Evolutionary conservation across 2,888 invertebrate genomes (phyloP).

Genomic region (Epinotia nisella): DNA sequence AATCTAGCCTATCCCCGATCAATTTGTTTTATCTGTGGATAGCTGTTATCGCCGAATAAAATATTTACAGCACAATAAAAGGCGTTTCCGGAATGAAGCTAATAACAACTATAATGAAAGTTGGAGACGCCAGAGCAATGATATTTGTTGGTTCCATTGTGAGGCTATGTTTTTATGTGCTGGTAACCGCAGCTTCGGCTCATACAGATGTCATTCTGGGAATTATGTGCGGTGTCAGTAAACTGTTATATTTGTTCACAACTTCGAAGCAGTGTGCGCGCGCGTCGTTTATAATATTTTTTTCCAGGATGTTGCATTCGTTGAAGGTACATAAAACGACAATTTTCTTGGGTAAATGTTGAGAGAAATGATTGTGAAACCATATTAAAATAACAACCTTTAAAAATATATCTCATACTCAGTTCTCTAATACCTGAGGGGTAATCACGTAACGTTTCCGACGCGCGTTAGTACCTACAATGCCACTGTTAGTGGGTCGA

Average conservation of each 20-base stretch:
- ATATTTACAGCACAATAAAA: slow-evolving; percentile 83
- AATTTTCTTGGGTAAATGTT: no score
- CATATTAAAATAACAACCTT: no score
- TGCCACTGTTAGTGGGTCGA: no score
- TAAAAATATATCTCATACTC: no score
- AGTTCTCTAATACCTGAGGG: no score
- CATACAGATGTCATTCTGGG: slow-evolving; percentile 29
- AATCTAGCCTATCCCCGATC: slow-evolving; percentile 70
- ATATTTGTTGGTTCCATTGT: slow-evolving; percentile 43
- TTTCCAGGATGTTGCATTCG: background rate
- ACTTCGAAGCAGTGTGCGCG: background rate
- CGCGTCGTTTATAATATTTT: background rate
- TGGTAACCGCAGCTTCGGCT: slow-evolving; percentile 10
- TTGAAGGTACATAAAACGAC: background rate
- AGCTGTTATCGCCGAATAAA: slow-evolving; percentile 77
- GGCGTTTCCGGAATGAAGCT: slow-evolving; percentile 73
- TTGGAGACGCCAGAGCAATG: slow-evolving; percentile 53
- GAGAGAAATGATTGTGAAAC: no score
- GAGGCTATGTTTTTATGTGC: slow-evolving; percentile 30
- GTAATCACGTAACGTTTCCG: no score
- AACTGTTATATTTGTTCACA: slow-evolving; percentile 31
- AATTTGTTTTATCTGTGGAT: slow-evolving; percentile 79
- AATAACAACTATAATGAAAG: slow-evolving; percentile 74
- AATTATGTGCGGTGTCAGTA: slow-evolving; percentile 26
- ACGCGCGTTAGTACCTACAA: no score